Percentiles rank a stretch among this genome's conserved stretches.
phyloP scores from a whole-genome alignment of 2,797 vertebrate genomes.

The Masticophis lateralis region DNA sequence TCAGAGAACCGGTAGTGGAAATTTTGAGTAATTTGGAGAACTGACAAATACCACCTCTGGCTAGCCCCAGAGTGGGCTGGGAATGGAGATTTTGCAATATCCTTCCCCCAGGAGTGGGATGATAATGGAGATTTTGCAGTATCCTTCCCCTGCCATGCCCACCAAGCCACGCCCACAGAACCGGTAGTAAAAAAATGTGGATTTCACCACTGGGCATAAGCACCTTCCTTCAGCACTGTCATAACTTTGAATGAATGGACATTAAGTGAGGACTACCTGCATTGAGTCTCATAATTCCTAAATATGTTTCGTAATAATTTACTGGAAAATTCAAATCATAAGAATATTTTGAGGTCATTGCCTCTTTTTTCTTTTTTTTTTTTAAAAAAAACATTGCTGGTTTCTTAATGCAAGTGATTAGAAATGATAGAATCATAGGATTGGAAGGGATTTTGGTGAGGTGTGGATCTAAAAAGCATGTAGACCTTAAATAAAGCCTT shows the following conservation, averaged over 20 bases:
- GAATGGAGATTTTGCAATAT: no score
- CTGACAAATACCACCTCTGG: no score
- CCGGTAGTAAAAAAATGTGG: no score
- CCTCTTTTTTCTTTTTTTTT: no score
- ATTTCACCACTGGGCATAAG: neutral
- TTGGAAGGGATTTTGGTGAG: neutral
- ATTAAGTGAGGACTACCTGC: neutral
- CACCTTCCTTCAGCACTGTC: neutral
- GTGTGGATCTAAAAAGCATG: neutral
- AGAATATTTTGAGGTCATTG: neutral
- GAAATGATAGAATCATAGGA: neutral
- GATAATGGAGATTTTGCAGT: no score
- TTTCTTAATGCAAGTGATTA: neutral
- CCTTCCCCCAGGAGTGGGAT: no score
- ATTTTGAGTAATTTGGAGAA: no score
- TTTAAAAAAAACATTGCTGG: neutral
- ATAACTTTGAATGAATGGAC: neutral
- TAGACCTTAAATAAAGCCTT: neutral
- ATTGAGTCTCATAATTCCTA: neutral
- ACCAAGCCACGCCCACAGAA: no score
- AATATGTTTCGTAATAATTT: neutral
- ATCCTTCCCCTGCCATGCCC: no score
- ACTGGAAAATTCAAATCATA: neutral
- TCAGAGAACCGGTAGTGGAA: no score
- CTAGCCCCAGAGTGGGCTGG: no score